Percentiles rank a stretch among this genome's conserved stretches.
Evolutionary conservation across 2,888 invertebrate species (phyloP).

Genomic region (Volucella inanis): DNA sequence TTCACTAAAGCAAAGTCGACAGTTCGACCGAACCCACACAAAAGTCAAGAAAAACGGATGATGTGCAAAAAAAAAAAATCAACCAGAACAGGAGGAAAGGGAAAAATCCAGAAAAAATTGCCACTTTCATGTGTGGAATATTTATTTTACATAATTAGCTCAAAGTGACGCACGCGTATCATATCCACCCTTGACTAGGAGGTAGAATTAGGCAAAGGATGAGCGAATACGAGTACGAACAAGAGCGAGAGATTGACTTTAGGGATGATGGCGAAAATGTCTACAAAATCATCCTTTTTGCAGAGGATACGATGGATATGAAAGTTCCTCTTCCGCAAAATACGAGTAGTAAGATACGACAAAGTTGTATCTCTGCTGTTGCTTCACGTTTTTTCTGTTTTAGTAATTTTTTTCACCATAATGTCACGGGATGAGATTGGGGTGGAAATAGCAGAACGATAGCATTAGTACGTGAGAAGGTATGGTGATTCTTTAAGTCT

Average conservation of each 20-base stretch:
- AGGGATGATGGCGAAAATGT: constrained; percentile 37
- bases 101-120: constrained; percentile 16
- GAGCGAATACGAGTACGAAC: constrained; percentile 37
- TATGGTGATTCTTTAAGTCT: constrained; percentile 34
- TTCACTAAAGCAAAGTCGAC: constrained; percentile 12
- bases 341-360: not conserved
- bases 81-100: constrained; percentile 32
- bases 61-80: not conserved
- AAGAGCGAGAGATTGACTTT: constrained; percentile 27
- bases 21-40: constrained; percentile 4
- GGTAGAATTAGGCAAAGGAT: constrained; percentile 13
- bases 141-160: constrained; percentile 76
- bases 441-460: too few relatives aligned
- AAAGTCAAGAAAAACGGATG: constrained; percentile 53
- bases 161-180: constrained; percentile 73
- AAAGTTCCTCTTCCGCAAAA: constrained; percentile 27
- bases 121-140: constrained; percentile 66
- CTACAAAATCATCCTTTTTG: constrained; percentile 48
- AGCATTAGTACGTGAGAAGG: not conserved
- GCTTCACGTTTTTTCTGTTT: constrained; percentile 44
- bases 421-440: not conserved
- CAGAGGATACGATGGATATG: constrained; percentile 17
- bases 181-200: constrained; percentile 57
- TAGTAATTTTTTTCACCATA: constrained; percentile 21
- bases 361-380: constrained; percentile 60